Conservation (phyloP, 2,113 vertebrate species). For the Nannobrachium achirus region DNA sequence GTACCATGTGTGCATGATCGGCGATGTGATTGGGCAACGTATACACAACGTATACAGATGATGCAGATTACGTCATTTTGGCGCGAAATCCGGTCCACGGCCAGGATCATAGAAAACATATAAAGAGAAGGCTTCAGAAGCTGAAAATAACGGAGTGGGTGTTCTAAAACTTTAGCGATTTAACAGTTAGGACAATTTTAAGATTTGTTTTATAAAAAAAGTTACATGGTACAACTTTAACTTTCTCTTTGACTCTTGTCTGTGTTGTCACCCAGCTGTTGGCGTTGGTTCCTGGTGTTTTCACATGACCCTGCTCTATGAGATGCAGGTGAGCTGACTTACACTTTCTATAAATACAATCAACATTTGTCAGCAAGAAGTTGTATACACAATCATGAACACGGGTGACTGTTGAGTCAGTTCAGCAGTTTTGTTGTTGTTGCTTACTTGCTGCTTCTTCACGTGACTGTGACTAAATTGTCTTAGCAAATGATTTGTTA, state of each 20-base stretch:
- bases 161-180: no score
- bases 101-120: no score
- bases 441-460: neutral
- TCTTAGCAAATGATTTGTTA: neutral
- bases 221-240: no score
- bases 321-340: constrained; percentile 92
- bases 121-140: no score
- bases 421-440: neutral
- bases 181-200: no score
- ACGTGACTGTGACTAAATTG: neutral
- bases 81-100: no score
- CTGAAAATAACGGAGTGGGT: no score
- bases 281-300: constrained; percentile 98
- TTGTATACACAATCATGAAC: neutral
- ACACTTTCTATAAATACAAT: neutral
- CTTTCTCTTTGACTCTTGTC: constrained; percentile 20
- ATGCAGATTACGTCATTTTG: no score
- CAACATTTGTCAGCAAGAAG: constrained; percentile 4
- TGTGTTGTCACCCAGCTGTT: constrained; percentile 85
- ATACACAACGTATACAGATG: no score
- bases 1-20: no score
- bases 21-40: no score
- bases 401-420: neutral
- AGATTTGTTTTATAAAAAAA: no score
- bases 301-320: constrained; percentile 98